Evolutionary conservation across 2,797 vertebrate genomes (phyloP).

Genomic region (Ptychadena robeensis): DNA sequence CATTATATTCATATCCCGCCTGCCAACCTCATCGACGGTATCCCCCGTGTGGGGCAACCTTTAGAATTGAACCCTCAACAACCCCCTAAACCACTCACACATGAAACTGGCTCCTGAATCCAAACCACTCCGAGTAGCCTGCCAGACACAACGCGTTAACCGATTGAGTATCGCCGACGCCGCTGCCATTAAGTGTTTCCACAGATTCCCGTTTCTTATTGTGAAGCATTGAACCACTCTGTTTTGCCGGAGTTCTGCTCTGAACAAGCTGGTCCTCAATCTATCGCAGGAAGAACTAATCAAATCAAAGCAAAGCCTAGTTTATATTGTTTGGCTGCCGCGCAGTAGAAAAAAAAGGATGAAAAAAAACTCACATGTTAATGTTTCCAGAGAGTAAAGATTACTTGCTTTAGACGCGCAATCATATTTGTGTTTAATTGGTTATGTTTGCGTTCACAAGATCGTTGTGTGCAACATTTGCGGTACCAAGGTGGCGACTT

Average conservation of each 20-base stretch:
- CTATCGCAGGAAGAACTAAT: neutral
- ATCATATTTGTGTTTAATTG: neutral
- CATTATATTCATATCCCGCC: no score
- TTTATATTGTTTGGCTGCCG: slow-evolving; percentile 5
- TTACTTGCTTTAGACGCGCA: neutral
- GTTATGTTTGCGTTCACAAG: neutral
- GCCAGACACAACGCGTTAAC: neutral
- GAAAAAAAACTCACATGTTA: neutral
- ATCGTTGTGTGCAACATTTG: neutral
- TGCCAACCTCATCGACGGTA: no score
- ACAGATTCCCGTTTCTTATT: neutral
- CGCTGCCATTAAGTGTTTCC: neutral
- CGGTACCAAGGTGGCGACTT: neutral
- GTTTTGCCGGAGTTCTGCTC: neutral
- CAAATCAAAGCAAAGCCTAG: neutral
- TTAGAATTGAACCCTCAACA: no score
- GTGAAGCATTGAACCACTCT: neutral
- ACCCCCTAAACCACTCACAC: no score
- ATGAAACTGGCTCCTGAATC: no score
- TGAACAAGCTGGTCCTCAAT: slow-evolving; percentile 6
- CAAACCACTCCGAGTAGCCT: no score
- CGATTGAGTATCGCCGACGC: neutral
- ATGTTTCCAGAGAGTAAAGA: slow-evolving; percentile 6
- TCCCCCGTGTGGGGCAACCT: no score
- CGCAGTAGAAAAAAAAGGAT: neutral